These are phyloP conservation scores for Globia sparganii DNA, from an alignment of 2,888 invertebrate genomes.

Conservation along the genomic window DNA sequence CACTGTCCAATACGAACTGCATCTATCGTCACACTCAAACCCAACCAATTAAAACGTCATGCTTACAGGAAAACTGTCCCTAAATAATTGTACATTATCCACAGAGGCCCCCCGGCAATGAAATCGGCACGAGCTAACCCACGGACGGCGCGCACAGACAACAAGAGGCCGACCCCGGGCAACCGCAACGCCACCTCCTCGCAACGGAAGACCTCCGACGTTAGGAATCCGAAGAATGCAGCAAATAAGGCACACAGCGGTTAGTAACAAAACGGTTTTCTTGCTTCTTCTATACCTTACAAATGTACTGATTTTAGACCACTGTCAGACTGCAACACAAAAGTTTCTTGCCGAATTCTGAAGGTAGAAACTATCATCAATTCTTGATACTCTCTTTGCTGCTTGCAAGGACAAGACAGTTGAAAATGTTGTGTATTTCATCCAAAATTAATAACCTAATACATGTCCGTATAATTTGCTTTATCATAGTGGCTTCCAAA, in stretches of 20 bases:
- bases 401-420: background rate
- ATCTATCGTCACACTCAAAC: constrained; percentile 20
- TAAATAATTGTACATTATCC: constrained; percentile 28
- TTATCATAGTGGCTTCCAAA: background rate
- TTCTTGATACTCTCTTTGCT: too few species aligned
- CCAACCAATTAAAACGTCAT: constrained; percentile 31
- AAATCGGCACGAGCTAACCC: constrained; percentile 85
- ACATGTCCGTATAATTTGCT: background rate
- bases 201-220: constrained; percentile 83
- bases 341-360: background rate
- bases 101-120: constrained; percentile 83
- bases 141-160: constrained; percentile 73
- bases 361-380: background rate
- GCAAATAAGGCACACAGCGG: constrained; percentile 85
- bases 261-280: constrained; percentile 64
- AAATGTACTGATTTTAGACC: background rate
- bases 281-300: background rate
- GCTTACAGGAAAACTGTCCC: constrained; percentile 21
- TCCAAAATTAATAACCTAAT: background rate
- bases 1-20: background rate
- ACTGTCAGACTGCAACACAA: background rate
- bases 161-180: constrained; percentile 77
- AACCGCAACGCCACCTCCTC: constrained; percentile 82
- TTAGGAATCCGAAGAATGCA: constrained; percentile 81
- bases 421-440: background rate